These are phyloP conservation scores for Calephelis perditalis DNA, from an alignment of 2,888 invertebrate species.

Conservation along the genomic window DNA sequence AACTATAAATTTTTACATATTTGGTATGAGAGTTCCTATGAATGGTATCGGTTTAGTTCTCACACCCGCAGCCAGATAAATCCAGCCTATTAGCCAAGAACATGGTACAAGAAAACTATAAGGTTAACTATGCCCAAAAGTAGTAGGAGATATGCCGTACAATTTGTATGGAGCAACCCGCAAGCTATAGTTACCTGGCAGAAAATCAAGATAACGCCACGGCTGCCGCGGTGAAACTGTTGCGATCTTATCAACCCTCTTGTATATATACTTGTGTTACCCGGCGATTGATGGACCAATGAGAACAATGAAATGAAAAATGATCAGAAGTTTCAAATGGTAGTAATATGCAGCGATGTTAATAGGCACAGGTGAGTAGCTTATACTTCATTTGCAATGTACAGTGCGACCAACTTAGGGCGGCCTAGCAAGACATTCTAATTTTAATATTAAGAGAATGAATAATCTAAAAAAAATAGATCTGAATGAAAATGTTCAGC, in stretches of 20 bases:
- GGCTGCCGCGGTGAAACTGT: slow-evolving; percentile 55
- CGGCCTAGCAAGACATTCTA: no score
- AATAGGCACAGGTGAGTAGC: no score
- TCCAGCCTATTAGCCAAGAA: slow-evolving; percentile 63
- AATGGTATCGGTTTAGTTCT: slow-evolving; percentile 24
- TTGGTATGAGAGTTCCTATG: slow-evolving; percentile 8
- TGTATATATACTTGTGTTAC: slow-evolving; percentile 56
- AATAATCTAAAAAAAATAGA: no score
- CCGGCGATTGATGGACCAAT: slow-evolving; percentile 68
- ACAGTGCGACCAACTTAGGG: no score
- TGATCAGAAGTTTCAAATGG: slow-evolving; percentile 22
- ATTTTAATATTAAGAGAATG: no score
- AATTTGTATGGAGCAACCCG: slow-evolving; percentile 74
- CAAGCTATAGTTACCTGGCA: slow-evolving; percentile 55
- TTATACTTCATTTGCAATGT: no score
- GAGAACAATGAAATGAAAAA: slow-evolving; percentile 59
- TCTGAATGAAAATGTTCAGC: no score
- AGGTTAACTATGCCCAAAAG: slow-evolving; percentile 76
- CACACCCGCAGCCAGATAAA: slow-evolving; percentile 44
- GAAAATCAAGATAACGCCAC: slow-evolving; percentile 64
- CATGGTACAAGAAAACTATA: slow-evolving; percentile 65
- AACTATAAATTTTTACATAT: slow-evolving; percentile 1
- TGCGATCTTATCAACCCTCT: slow-evolving; percentile 56
- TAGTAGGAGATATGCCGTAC: slow-evolving; percentile 70
- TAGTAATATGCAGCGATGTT: background rate